A percentile compares a stretch with the other conserved stretches of the same genome.
phyloP scores from a whole-genome alignment of 2,113 vertebrate genomes.

The Varanus salvator region DNA sequence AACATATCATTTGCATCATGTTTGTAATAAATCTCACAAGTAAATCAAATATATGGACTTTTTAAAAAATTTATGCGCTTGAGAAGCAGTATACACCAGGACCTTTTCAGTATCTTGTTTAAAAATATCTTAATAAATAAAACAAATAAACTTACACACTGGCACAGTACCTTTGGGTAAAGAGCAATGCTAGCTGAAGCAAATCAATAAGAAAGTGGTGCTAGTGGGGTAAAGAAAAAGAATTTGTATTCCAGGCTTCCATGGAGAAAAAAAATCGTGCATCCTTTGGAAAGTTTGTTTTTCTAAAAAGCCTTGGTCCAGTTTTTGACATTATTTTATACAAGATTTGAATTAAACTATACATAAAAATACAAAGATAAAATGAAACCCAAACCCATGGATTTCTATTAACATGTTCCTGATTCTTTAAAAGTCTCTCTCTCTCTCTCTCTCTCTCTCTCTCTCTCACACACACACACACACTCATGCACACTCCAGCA shows the following conservation, averaged over 20 bases:
- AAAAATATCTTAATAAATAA: slow-evolving; percentile 98
- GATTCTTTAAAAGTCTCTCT: slow-evolving; percentile 48
- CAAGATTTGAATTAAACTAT: slow-evolving; percentile 59
- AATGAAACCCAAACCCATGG: slow-evolving; percentile 58
- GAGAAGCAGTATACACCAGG: slow-evolving; percentile 71
- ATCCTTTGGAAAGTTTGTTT: slow-evolving; percentile 35
- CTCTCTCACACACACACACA: slow-evolving; percentile 61
- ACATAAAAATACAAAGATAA: slow-evolving; percentile 54
- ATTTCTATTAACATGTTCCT: slow-evolving; percentile 63
- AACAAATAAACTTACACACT: slow-evolving; percentile 87
- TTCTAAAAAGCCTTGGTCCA: slow-evolving; percentile 73
- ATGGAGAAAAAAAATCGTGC: slow-evolving; percentile 43
- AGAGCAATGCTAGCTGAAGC: slow-evolving; percentile 41
- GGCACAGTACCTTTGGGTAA: slow-evolving; percentile 73
- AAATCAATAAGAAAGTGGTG: slow-evolving; percentile 38
- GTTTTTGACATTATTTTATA: slow-evolving; percentile 66
- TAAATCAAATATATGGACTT: slow-evolving; percentile 49
- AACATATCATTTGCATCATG: not conserved
- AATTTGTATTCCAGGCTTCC: slow-evolving; percentile 65
- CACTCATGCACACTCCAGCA: slow-evolving; percentile 49
- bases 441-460: too few species aligned
- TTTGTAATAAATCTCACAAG: not conserved
- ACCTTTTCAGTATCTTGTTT: slow-evolving; percentile 71
- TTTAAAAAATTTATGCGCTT: slow-evolving; percentile 73
- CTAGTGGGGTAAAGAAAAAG: slow-evolving; percentile 43